These are phyloP conservation scores for Hirundichthys speculiger DNA, from an alignment of 2,113 vertebrate species.

Conservation along the genomic window DNA sequence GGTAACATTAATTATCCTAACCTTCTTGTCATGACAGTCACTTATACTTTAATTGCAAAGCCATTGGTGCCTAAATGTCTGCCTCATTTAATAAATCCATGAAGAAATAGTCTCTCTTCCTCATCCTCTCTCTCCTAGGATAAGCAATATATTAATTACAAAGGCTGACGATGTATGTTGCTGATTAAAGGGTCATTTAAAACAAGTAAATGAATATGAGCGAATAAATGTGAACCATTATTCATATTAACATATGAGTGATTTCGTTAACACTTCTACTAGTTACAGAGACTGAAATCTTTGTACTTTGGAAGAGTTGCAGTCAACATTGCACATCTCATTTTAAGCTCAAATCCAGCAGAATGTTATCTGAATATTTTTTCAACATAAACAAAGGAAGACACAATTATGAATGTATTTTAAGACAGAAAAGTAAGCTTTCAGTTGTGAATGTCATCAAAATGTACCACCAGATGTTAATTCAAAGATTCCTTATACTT, in stretches of 20 bases:
- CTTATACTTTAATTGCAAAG: slow-evolving; percentile 66
- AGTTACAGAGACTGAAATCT: neutral
- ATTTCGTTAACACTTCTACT: neutral
- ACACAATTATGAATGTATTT: too few species aligned
- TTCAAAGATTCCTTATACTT: slow-evolving; percentile 2
- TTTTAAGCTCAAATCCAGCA: too few species aligned
- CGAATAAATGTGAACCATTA: slow-evolving; percentile 38
- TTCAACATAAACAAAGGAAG: too few species aligned
- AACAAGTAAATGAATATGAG: slow-evolving; percentile 51
- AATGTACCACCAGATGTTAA: neutral
- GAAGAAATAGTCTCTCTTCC: slow-evolving; percentile 23
- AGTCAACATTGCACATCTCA: too few species aligned
- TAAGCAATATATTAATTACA: slow-evolving; percentile 52
- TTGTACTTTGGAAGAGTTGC: too few species aligned
- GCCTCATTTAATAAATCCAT: slow-evolving; percentile 62
- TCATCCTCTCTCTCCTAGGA: slow-evolving; percentile 18
- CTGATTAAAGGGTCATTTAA: slow-evolving; percentile 52
- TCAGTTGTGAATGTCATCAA: neutral
- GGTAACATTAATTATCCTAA: slow-evolving; percentile 71
- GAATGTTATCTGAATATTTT: too few species aligned
- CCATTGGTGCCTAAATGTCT: slow-evolving; percentile 58
- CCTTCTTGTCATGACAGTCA: slow-evolving; percentile 62
- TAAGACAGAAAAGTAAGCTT: neutral
- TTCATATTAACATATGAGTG: slow-evolving; percentile 14
- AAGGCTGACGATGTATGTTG: slow-evolving; percentile 25